phyloP scores from a whole-genome alignment of 2,797 vertebrate species.

The Sebastolobus alascanus region DNA sequence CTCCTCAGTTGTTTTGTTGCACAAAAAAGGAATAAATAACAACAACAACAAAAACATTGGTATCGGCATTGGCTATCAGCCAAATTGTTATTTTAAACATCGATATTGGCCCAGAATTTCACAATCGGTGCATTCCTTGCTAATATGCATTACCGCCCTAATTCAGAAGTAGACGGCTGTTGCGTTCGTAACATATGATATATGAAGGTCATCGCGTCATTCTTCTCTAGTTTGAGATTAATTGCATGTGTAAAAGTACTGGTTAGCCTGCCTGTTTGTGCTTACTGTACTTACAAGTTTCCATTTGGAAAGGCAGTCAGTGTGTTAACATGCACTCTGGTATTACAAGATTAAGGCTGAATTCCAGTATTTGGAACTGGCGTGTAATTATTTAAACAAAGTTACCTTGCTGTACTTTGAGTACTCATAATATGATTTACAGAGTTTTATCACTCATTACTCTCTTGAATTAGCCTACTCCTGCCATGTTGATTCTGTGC shows the following conservation, averaged over 20 bases:
- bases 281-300: background rate
- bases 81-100: too few species aligned
- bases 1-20: too few species aligned
- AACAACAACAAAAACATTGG: too few species aligned
- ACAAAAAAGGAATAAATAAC: too few species aligned
- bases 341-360: constrained; percentile 23
- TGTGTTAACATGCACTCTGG: background rate
- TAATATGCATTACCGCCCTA: background rate
- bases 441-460: background rate
- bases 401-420: background rate
- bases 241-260: background rate
- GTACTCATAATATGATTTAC: background rate
- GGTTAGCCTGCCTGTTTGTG: background rate
- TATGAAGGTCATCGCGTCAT: background rate
- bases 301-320: background rate
- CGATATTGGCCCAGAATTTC: too few species aligned
- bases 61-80: too few species aligned
- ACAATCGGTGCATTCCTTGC: too few species aligned
- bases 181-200: background rate
- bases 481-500: background rate
- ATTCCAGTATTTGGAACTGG: background rate
- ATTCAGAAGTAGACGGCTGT: background rate
- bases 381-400: constrained; percentile 2
- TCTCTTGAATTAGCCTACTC: background rate
- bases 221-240: background rate